Evolutionary conservation across 2,113 vertebrate genomes (phyloP).

Genomic region (Actinemys pallida): DNA sequence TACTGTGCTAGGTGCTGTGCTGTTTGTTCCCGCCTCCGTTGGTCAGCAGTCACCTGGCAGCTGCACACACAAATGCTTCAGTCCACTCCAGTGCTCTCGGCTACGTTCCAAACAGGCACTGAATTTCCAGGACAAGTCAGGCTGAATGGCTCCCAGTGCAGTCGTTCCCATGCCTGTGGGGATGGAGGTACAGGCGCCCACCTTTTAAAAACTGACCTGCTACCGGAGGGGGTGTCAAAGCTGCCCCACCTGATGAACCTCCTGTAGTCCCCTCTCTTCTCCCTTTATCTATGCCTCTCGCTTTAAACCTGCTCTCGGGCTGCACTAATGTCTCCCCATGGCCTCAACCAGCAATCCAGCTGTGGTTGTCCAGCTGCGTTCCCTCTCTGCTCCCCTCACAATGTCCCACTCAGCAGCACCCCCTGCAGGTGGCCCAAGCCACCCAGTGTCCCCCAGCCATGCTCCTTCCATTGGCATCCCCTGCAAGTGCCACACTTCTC

Average conservation of each 20-base stretch:
- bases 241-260: neutral
- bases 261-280: neutral
- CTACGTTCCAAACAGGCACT: neutral
- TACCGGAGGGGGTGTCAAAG: neutral
- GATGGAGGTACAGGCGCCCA: neutral
- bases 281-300: neutral
- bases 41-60: neutral
- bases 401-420: neutral
- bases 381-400: neutral
- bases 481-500: neutral
- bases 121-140: neutral
- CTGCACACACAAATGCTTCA: neutral
- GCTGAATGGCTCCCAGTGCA: neutral
- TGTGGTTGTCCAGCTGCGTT: neutral
- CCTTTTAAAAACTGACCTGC: neutral
- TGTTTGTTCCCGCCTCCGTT: neutral
- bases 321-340: neutral
- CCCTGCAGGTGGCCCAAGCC: neutral
- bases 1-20: neutral
- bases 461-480: neutral
- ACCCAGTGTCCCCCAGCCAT: neutral
- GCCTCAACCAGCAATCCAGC: neutral
- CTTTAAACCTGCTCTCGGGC: neutral
- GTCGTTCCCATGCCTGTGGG: neutral
- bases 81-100: neutral